Evolutionary conservation across 1,140 invertebrate genomes (phyloP), one percentile per base, ranked within the genome.

Genomic region (Apis dorsata): DNA sequence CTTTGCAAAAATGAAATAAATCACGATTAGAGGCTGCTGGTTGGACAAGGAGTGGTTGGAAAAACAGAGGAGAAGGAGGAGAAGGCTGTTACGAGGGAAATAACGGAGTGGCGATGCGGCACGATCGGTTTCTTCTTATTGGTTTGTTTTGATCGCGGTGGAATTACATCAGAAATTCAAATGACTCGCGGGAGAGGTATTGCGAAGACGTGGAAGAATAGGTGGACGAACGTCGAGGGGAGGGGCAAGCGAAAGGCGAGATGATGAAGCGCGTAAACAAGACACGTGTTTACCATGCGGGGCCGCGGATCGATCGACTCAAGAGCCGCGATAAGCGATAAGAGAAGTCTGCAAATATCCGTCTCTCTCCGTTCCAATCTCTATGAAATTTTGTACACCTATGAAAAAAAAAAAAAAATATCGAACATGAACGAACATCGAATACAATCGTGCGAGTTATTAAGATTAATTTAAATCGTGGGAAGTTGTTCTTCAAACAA

Each of bases 271-370:
- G 66, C 78, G 86, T 75, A 85, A 87, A 88, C 86, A 88, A 85
- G 71, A 79, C 83, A 79, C 63, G 79, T 87, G 86, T 88, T 88
- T 86, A 77, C 71, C 65, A 65, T 65, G 66, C 81, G 69, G 49
- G 66, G 60, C 62, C 55, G 21, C 10, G 51, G 77, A 88, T 87
- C 86, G 76, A 88, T 87, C 86, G 79, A 68, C 60, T 72, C 75
- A n/a, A 82, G 86, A 79, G 53, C 57, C 78, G 49, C 55, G 86
- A 88, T 85, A 86, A 86, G 74, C 69, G 83, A 82, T 87, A 85
- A 85, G 82, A 57, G 17, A 53, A 68, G 51, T 62, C 15, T 53
- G 59, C 63, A 76, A 76, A 85, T 53, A 81, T 24, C 24, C n/a
- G 44, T 66, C 34, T 17, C 21, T 7, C 2, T 0, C 1, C 8